Base-by-base conservation (phyloP, 2,888 invertebrate species). In the Priapulus caudatus region DNA sequence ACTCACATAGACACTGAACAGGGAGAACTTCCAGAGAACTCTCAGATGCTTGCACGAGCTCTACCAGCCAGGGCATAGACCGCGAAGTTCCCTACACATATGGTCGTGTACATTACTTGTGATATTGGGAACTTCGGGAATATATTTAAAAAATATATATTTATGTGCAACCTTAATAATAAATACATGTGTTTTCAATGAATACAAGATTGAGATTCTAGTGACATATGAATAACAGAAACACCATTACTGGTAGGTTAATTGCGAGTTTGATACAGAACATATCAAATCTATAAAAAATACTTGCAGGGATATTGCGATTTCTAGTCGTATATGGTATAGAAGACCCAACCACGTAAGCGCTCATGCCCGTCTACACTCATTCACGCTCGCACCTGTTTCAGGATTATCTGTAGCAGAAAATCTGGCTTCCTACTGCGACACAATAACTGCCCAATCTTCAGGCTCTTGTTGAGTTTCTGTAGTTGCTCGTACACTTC, bases 1-100 rank as follows among this genome's bases (percentile, higher is more conserved):
- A 93, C 75, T 95, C 95, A 75, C 95, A 95, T 48, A 97, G 78
- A 67, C 93, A 95, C 67, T 93, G 93, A n/a, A 95, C 91, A 0
- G 95, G 95, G 19, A 97, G 75, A 61, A 91, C 86, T 65, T 86
- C 84, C 58, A 86, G 76, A 18, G 87, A 85, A 1, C 87, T 85
- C 65, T 91, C 91, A 59, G 87, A 88, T 61, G 86, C 88, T 62
- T 91, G 84, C 15, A 95, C 87, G 55, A 95, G 76, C 69, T 92
- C 90, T 4, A 91, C 90, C 56, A 95, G 75, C 95, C 95, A 95
- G 2, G 93, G 92, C 90, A 93, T 91, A 43, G 92, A 89, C 60
- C 90, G 86, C 0, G 87, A 82, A 4, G 90, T 83, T 15, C 72
- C 72, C 69, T 71, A 58, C 23, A 10, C n/a, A n/a, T n/a, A n/a